Evolutionary conservation across 53 echinoderm and acorn worm species (phyloP), one percentile per base, ranked within the genome.

Genomic region (Zoroaster sp.): DNA sequence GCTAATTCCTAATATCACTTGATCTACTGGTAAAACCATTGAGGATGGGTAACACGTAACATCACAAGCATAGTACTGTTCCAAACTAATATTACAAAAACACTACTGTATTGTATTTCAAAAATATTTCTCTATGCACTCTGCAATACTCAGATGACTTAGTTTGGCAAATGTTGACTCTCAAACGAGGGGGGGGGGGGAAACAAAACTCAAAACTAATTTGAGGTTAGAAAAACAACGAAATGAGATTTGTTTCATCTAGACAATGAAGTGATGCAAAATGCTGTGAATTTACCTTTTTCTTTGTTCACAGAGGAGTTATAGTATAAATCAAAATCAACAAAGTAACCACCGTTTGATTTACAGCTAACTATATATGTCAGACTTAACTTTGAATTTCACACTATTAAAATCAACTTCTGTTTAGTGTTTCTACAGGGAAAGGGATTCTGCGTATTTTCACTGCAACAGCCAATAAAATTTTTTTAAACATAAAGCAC

Each of bases 101-200:
- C 39, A 7, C 41, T 6, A 40, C 13, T 34, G 32, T 53, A 7
- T 80, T 66, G 6, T 5, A 66, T 54, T 66, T 81, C 67, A 81
- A 81, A 81, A 81, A 81, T 81, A 81, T 81, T n/a, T 59, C 65
- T 81, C 55, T 42, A 66, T 81, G 42, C 42, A 66, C 25, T 55
- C 32, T 66, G 39, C 81, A 66, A 49, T 46, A 75, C 75, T 75
- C 23, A 46, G 6, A 59, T 17, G 63, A 33, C 75, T 66, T 66
- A 25, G 21, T 81, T 81, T 81, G 81, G 81, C 81, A 66, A 66
- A 38, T 81, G 41, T 67, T 80, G 52, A 53, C 55, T 81, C 14
- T 12, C 23, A 42, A 41, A 42, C 13, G 54, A 35, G 1, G n/a
- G n/a, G 13, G 17, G 81, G 1, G n/a, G n/a, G 13, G 17, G 81